Evolutionary conservation across 2,888 invertebrate genomes (phyloP).

Genomic region (Stramonita haemastoma): DNA sequence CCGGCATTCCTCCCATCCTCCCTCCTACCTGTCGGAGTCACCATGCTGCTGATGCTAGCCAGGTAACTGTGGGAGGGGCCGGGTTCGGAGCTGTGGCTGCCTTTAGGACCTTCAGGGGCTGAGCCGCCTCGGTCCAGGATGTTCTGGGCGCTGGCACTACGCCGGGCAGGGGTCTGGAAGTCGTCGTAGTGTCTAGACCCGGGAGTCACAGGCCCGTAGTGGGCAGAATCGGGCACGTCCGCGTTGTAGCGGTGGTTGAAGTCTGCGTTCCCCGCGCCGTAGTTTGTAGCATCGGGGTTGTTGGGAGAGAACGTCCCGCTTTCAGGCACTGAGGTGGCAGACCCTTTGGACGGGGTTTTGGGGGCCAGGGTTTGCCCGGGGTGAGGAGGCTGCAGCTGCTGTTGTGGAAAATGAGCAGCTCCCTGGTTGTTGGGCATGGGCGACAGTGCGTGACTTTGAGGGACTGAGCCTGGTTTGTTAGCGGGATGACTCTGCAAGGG

Average conservation of each 20-base stretch:
- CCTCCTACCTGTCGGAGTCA: not conserved
- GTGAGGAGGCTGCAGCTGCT: not conserved
- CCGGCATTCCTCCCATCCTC: not conserved
- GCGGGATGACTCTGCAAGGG: not conserved
- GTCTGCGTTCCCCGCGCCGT: not conserved
- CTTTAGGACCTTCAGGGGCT: not conserved
- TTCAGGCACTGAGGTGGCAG: not conserved
- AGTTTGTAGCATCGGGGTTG: not conserved
- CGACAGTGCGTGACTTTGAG: not conserved
- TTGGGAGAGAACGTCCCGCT: not conserved
- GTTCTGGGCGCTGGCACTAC: conserved; percentile 50
- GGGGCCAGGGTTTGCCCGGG: not conserved
- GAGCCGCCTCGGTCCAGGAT: conserved; percentile 37
- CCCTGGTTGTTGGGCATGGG: not conserved
- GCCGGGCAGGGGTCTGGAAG: conserved; percentile 31
- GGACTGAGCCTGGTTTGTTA: not conserved
- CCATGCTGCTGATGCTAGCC: conserved; percentile 15
- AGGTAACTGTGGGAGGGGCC: conserved; percentile 13
- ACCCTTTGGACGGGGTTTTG: not conserved
- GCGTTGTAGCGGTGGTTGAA: not conserved
- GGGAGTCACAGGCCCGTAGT: not conserved
- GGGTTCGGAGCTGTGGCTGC: conserved; percentile 27
- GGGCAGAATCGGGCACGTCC: not conserved
- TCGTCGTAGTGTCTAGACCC: not conserved
- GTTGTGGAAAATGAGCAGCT: not conserved